phyloP scores from a whole-genome alignment of 2,888 invertebrate species.

The Mimumesa dahlbomi region DNA sequence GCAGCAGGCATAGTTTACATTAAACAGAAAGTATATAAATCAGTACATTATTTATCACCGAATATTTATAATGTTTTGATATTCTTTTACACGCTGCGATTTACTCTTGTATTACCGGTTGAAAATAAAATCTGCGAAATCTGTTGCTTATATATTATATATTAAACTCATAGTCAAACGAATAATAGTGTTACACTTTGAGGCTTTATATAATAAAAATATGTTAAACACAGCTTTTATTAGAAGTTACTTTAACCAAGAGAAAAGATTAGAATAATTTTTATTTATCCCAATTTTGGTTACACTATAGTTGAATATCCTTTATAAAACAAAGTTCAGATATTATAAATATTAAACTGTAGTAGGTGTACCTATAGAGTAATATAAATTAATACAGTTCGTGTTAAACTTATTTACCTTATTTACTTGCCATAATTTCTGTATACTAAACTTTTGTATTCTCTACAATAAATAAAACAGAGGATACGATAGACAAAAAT shows the following conservation, averaged over 20 bases:
- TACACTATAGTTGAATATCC: conserved; percentile 4
- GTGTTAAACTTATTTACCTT: neutral
- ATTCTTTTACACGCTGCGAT: no score
- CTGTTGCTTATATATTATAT: neutral
- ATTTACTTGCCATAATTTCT: neutral
- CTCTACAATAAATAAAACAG: neutral
- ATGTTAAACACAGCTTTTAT: neutral
- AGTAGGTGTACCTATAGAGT: neutral
- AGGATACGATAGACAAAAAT: neutral
- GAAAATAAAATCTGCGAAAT: conserved; percentile 21
- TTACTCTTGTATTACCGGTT: conserved; percentile 3
- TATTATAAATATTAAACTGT: neutral
- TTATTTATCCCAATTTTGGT: conserved; percentile 6
- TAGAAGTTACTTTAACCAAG: neutral
- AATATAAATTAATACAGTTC: neutral
- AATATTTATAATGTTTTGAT: no score
- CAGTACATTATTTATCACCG: no score
- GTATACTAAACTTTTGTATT: neutral
- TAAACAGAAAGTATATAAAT: conserved; percentile 11
- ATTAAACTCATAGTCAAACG: neutral
- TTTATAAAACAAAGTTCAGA: neutral
- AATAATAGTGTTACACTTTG: neutral
- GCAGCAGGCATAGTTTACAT: conserved; percentile 25
- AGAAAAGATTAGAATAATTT: conserved; percentile 1
- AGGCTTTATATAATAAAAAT: no score